Evolutionary conservation across 2,797 vertebrate genomes (phyloP).

Genomic region (Cirrhinus molitorella): DNA sequence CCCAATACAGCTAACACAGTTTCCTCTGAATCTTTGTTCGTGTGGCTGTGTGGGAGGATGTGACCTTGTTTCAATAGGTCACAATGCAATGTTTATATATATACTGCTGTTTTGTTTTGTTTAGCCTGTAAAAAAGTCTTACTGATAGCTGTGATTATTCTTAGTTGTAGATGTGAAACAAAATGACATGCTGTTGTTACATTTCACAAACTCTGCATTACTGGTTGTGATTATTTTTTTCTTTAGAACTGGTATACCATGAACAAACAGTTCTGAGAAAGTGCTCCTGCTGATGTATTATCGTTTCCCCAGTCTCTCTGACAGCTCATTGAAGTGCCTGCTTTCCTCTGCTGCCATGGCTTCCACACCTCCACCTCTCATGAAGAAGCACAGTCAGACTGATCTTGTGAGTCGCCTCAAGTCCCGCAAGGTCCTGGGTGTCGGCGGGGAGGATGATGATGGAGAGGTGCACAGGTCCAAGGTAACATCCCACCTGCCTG

Average conservation of each 20-base stretch:
- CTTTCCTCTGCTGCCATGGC: conserved; percentile 78
- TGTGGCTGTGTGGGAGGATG: background rate
- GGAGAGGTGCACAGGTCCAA: conserved; percentile 98
- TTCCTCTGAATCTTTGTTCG: background rate
- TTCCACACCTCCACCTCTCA: conserved; percentile 90
- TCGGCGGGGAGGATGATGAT: conserved; percentile 95
- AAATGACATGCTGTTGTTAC: background rate
- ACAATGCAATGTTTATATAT: background rate
- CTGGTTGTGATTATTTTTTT: background rate
- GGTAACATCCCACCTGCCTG: conserved; percentile 74
- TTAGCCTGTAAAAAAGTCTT: background rate
- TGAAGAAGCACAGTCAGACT: conserved; percentile 99
- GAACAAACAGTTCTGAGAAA: conserved; percentile 4
- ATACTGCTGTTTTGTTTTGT: background rate
- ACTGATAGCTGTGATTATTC: conserved; percentile 3
- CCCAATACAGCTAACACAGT: background rate
- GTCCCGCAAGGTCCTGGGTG: conserved; percentile 96
- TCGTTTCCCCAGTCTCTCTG: background rate
- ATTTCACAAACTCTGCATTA: background rate
- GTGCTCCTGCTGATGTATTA: conserved; percentile 4
- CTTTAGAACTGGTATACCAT: background rate
- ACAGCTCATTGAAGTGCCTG: conserved; percentile 32
- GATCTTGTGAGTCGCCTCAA: conserved; percentile 99
- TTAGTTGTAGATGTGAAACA: background rate
- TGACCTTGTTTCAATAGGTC: background rate